A percentile compares a stretch with the other conserved stretches of the same genome.
phyloP scores from a whole-genome alignment of 2,113 vertebrate genomes.

The Calonectris borealis region DNA sequence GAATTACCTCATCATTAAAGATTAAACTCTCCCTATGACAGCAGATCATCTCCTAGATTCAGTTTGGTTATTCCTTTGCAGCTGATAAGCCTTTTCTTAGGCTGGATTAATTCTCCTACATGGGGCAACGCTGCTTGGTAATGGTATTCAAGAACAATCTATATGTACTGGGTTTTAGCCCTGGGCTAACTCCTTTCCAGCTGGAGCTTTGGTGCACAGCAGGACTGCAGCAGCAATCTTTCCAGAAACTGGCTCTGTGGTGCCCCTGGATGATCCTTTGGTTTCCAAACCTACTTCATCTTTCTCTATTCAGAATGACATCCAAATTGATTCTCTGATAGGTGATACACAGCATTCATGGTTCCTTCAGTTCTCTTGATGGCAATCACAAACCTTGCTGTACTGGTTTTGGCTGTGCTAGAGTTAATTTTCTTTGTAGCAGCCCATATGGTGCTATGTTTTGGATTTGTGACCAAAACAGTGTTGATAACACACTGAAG shows the following conservation, averaged over 20 bases:
- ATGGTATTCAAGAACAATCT: neutral
- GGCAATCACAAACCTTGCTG: neutral
- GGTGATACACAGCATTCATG: neutral
- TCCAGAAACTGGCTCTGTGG: neutral
- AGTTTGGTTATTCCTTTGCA: neutral
- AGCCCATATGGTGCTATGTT: neutral
- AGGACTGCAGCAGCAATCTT: neutral
- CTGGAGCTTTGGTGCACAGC: neutral
- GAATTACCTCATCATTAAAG: neutral
- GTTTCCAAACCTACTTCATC: neutral
- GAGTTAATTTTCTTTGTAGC: neutral
- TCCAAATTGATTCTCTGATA: neutral
- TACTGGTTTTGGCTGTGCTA: neutral
- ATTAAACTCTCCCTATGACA: neutral
- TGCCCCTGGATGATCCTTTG: neutral
- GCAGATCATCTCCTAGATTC: neutral
- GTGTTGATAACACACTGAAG: neutral
- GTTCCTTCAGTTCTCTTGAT: neutral
- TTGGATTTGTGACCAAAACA: neutral
- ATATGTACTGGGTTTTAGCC: neutral
- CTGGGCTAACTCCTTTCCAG: neutral
- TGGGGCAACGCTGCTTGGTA: neutral
- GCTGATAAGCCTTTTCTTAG: neutral
- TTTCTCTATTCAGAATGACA: neutral
- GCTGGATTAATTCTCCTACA: neutral